Evolutionary conservation across 2,797 vertebrate species (phyloP).

Genomic region (Miichthys miiuy): DNA sequence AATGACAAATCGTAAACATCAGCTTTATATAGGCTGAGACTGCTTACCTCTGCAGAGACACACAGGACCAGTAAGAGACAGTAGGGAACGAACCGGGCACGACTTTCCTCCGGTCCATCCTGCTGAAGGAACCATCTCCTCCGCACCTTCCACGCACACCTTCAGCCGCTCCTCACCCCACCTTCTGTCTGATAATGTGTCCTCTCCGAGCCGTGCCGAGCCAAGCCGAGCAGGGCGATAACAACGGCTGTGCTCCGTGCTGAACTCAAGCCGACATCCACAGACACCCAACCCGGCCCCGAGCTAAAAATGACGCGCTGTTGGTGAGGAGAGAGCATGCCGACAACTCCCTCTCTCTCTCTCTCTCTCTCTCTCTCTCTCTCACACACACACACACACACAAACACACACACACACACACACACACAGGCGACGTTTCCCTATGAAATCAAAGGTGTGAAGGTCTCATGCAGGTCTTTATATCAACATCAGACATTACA

Average conservation of each 20-base stretch:
- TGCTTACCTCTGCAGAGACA: conserved; percentile 50
- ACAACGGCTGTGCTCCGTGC: neutral
- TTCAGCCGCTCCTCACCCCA: neutral
- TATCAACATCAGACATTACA: neutral
- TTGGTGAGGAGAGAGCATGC: conserved; percentile 8
- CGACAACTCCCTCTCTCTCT: neutral
- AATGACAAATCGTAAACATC: conserved; percentile 9
- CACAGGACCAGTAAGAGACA: conserved; percentile 27
- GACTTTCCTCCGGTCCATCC: conserved; percentile 44
- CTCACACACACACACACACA: conserved; percentile 14
- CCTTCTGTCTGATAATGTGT: neutral
- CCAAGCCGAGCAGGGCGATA: no score
- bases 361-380: conserved; percentile 4
- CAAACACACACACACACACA: conserved; percentile 18
- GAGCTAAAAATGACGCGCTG: conserved; percentile 55
- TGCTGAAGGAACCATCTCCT: conserved; percentile 54
- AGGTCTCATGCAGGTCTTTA: neutral
- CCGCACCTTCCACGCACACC: conserved; percentile 10
- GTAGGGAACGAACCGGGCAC: conserved; percentile 20
- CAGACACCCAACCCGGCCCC: neutral
- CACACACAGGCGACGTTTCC: neutral
- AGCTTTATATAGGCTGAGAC: neutral
- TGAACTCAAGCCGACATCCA: neutral
- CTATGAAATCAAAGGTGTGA: neutral
- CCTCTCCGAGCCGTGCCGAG: no score